Percentiles rank a stretch among this genome's conserved stretches.
Conservation (phyloP, 1,140 invertebrate genomes). For the Stegodyphus mimosarum region DNA sequence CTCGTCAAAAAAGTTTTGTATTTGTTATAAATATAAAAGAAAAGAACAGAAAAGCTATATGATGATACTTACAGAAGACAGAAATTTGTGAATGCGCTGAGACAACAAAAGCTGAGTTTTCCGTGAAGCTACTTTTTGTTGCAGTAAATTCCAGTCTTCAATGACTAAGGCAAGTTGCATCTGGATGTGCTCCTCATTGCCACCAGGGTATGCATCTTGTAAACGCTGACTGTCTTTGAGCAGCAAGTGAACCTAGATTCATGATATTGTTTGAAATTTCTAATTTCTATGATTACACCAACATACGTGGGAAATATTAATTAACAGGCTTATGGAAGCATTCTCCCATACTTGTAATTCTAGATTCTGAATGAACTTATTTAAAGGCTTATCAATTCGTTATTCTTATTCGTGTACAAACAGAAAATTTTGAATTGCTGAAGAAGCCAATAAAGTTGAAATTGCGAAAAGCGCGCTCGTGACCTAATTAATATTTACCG, state of each 20-base stretch:
- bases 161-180: slow-evolving; percentile 87
- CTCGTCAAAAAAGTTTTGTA: too few species aligned
- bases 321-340: too few species aligned
- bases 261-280: too few species aligned
- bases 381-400: too few species aligned
- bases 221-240: slow-evolving; percentile 90
- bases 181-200: slow-evolving; percentile 88
- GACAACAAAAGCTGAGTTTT: slow-evolving; percentile 38
- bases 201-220: slow-evolving; percentile 88
- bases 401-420: neutral
- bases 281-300: too few species aligned
- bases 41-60: neutral
- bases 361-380: too few species aligned
- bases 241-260: slow-evolving; percentile 74
- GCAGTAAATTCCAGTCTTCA: slow-evolving; percentile 87
- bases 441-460: too few species aligned
- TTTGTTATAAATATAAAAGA: too few species aligned
- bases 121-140: slow-evolving; percentile 70
- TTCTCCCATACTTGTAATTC: too few species aligned
- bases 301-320: too few species aligned
- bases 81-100: slow-evolving; percentile 39
- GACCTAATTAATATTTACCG: too few species aligned
- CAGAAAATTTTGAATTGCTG: neutral
- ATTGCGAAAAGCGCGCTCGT: too few species aligned
- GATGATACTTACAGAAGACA: slow-evolving; percentile 9